Percentiles rank a stretch among this genome's conserved stretches.
These are phyloP conservation scores for Eubucco bourcierii DNA, from an alignment of 2,113 vertebrate species.

Conservation along the genomic window DNA sequence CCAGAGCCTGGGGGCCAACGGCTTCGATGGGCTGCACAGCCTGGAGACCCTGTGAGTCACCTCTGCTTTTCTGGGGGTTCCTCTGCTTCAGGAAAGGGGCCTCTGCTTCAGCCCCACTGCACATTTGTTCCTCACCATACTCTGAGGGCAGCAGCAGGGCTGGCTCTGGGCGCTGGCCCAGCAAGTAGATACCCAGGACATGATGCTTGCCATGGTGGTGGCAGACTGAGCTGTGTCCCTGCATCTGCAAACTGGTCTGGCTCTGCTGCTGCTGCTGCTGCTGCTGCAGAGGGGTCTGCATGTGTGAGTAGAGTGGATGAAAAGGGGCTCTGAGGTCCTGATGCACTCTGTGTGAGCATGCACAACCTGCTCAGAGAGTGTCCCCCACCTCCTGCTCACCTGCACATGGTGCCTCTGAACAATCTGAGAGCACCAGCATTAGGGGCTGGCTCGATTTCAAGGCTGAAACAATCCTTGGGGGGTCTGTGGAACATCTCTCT, in stretches of 20 bases:
- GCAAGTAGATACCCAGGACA: background rate
- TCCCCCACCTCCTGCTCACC: background rate
- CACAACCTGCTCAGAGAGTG: background rate
- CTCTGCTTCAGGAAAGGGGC: background rate
- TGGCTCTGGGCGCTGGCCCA: background rate
- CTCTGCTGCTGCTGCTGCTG: background rate
- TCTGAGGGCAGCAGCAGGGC: background rate
- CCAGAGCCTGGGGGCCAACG: slow-evolving; percentile 85
- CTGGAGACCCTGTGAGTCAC: slow-evolving; percentile 93
- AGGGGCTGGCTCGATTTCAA: background rate
- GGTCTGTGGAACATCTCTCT: background rate
- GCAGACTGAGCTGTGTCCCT: background rate
- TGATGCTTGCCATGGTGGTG: background rate
- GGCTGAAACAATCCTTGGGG: background rate
- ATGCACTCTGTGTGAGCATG: background rate
- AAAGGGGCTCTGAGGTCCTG: background rate
- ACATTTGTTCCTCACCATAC: accelerated
- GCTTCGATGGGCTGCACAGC: slow-evolving; percentile 91
- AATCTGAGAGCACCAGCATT: background rate
- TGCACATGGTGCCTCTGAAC: background rate
- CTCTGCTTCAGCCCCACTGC: background rate
- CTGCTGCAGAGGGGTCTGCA: background rate
- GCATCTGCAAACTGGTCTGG: background rate
- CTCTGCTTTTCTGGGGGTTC: background rate
- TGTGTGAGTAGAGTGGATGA: background rate